These are phyloP conservation scores for Crotalus helleri DNA, from an alignment of 2,113 vertebrate genomes.

Conservation along the genomic window DNA sequence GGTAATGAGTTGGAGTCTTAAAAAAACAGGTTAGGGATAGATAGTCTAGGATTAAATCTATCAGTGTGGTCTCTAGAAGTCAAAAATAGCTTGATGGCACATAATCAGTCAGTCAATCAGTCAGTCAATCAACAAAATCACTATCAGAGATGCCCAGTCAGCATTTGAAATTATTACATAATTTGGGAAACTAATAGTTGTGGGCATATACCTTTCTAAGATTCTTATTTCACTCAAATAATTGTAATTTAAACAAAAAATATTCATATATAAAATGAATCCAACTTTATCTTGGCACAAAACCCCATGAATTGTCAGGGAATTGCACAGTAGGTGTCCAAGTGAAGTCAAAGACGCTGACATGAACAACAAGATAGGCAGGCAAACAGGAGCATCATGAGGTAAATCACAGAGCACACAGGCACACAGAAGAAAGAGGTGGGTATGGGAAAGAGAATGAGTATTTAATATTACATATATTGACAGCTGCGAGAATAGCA, in stretches of 20 bases:
- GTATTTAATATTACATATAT: too few relatives aligned
- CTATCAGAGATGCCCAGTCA: background rate
- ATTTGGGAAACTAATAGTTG: background rate
- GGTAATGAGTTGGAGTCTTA: background rate
- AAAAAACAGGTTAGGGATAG: background rate
- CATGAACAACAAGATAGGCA: too few relatives aligned
- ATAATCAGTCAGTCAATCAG: background rate
- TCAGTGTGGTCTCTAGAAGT: background rate
- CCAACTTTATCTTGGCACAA: background rate
- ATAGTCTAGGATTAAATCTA: background rate
- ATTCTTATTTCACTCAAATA: background rate
- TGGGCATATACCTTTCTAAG: background rate
- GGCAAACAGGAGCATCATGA: too few relatives aligned
- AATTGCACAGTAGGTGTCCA: too few relatives aligned
- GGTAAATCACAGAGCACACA: too few relatives aligned
- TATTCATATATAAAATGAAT: background rate
- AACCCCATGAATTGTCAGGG: background rate
- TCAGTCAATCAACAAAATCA: background rate
- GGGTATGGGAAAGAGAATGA: too few relatives aligned
- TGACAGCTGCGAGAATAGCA: too few relatives aligned
- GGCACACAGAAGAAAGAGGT: too few relatives aligned
- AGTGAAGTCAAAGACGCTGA: too few relatives aligned
- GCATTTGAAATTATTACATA: background rate
- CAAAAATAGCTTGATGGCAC: background rate
- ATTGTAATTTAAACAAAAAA: background rate